These are phyloP conservation scores for Periphyllus acericola DNA, from an alignment of 2,888 invertebrate genomes.

Conservation along the genomic window DNA sequence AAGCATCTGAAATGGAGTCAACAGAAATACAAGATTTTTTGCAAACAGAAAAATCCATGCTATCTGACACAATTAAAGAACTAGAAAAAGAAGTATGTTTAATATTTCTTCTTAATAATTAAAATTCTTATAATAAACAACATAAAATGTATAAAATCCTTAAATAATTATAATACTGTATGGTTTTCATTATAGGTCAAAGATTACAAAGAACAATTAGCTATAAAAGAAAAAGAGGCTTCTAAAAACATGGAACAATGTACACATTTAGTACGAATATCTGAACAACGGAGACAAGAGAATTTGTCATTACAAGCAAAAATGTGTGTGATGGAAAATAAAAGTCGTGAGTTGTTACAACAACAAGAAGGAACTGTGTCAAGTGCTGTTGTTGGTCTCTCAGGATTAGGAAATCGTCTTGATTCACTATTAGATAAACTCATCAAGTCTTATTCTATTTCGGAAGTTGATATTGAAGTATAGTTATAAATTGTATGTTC, in stretches of 20 bases:
- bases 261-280: constrained; percentile 58
- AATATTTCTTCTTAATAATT: not conserved
- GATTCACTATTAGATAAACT: constrained; percentile 79
- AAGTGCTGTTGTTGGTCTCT: constrained; percentile 74
- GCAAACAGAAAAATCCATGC: constrained; percentile 83
- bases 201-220: constrained; percentile 48
- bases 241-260: constrained; percentile 46
- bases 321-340: constrained; percentile 73
- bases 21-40: constrained; percentile 88
- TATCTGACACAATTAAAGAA: constrained; percentile 82
- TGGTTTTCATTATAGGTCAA: constrained; percentile 16
- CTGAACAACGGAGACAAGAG: constrained; percentile 69
- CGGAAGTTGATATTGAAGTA: constrained; percentile 80
- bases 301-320: constrained; percentile 75
- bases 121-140: not conserved
- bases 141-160: too few species aligned
- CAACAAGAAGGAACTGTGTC: constrained; percentile 78
- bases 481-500: constrained; percentile 56
- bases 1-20: constrained; percentile 82
- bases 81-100: constrained; percentile 74
- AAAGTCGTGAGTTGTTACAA: constrained; percentile 74
- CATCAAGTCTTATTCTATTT: constrained; percentile 78
- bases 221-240: constrained; percentile 28
- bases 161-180: not conserved
- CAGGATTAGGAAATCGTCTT: constrained; percentile 76